phyloP scores from a whole-genome alignment of 2,888 invertebrate genomes.

The Tinea semifulvella region DNA sequence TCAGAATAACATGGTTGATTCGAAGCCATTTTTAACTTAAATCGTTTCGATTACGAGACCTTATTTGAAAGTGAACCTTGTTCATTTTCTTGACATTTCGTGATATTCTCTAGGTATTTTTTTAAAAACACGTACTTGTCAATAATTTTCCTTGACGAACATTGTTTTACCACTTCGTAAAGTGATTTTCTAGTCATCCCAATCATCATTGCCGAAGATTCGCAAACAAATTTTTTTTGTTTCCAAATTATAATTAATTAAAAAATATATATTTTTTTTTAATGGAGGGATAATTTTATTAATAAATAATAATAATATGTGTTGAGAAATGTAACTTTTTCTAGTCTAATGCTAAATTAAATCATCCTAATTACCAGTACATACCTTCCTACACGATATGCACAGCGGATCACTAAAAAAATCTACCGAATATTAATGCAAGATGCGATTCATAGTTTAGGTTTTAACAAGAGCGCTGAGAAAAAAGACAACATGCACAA shows the following conservation, averaged over 20 bases:
- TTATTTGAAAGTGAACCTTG: constrained; percentile 2
- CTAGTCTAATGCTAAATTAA: not conserved
- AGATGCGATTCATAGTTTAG: not conserved
- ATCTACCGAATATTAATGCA: not conserved
- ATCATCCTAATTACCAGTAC: not conserved
- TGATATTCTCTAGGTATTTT: constrained; percentile 1
- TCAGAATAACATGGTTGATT: no score
- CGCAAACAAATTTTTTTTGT: constrained; percentile 10
- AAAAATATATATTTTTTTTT: not conserved
- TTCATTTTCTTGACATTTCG: constrained; percentile 11
- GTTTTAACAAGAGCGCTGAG: constrained; percentile 4
- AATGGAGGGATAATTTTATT: no score
- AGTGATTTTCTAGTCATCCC: constrained; percentile 10
- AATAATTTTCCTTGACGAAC: not conserved
- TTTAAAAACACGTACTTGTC: constrained; percentile 6
- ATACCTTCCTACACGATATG: constrained; percentile 2
- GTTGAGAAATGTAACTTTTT: constrained; percentile 5
- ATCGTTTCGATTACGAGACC: no score
- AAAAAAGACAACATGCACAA: not conserved
- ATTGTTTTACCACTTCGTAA: constrained; percentile 8
- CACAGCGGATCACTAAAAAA: constrained; percentile 1
- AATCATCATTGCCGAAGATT: not conserved
- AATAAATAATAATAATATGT: no score
- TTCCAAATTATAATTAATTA: no score
- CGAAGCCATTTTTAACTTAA: no score